Evolutionary conservation across 2,113 vertebrate species (phyloP).

Genomic region (Nyctereutes procyonoides): DNA sequence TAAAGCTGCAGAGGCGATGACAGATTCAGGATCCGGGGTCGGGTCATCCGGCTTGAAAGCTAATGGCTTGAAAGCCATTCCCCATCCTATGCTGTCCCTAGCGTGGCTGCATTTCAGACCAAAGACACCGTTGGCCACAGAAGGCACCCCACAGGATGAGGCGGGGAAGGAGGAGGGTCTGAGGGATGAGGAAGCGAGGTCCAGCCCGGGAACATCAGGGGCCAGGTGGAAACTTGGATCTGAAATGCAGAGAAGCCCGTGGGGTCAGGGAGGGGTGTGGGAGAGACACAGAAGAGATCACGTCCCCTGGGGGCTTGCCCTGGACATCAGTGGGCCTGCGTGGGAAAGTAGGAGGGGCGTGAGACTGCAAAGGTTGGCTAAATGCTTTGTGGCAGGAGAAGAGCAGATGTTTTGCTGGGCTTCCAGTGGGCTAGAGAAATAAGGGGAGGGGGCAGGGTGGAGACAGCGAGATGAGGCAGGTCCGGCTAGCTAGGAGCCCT

Average conservation of each 20-base stretch:
- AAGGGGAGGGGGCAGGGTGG: background rate
- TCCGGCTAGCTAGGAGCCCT: background rate
- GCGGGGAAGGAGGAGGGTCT: background rate
- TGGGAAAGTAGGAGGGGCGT: background rate
- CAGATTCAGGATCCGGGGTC: background rate
- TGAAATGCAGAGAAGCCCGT: background rate
- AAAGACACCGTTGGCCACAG: fast-evolving
- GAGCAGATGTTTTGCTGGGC: background rate
- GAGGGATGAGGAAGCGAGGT: background rate
- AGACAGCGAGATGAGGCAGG: background rate
- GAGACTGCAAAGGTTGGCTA: background rate
- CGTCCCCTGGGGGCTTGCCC: background rate
- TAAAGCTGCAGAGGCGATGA: background rate
- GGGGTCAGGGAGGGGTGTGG: too few relatives aligned
- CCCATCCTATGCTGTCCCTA: background rate
- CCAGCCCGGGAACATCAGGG: background rate
- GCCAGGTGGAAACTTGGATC: background rate
- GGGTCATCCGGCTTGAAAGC: background rate
- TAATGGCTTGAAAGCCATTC: background rate
- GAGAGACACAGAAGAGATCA: background rate
- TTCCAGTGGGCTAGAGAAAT: background rate
- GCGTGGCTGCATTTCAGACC: background rate
- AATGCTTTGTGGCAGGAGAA: background rate
- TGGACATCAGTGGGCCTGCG: background rate
- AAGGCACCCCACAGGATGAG: background rate